Percentiles rank a stretch among this genome's conserved stretches.
These are phyloP conservation scores for Tipula lateralis DNA, from an alignment of 2,888 invertebrate species.

Conservation along the genomic window DNA sequence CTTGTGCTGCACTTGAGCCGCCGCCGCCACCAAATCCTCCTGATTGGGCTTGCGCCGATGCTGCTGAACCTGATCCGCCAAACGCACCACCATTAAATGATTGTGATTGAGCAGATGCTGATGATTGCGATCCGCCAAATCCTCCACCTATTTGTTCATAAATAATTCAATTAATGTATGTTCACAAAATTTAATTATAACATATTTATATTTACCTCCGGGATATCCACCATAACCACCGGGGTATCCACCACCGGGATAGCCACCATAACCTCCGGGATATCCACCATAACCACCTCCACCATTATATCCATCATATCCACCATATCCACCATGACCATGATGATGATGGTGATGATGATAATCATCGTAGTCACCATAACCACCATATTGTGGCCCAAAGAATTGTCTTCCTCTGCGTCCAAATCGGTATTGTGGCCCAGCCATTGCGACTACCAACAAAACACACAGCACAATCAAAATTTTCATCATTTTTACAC, in stretches of 20 bases:
- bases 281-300: slow-evolving; percentile 9
- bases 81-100: not conserved
- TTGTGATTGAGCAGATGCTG: not conserved
- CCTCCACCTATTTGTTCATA: not conserved
- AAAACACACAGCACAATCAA: not conserved
- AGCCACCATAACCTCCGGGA: not conserved
- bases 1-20: not conserved
- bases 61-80: not conserved
- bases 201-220: not conserved
- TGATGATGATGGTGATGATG: not conserved
- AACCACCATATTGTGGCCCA: not conserved
- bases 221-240: not conserved
- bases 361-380: not conserved
- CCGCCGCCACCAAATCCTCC: not conserved
- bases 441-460: not conserved
- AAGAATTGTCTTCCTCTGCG: not conserved
- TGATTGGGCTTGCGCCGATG: not conserved
- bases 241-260: not conserved
- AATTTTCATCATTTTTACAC: not conserved
- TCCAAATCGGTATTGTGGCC: not conserved
- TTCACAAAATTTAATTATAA: not conserved
- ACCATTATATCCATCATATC: not conserved
- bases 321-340: not conserved
- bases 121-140: not conserved
- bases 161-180: not conserved